Conservation (phyloP, 2,113 vertebrate species). For the Neomonachus schauinslandi region DNA sequence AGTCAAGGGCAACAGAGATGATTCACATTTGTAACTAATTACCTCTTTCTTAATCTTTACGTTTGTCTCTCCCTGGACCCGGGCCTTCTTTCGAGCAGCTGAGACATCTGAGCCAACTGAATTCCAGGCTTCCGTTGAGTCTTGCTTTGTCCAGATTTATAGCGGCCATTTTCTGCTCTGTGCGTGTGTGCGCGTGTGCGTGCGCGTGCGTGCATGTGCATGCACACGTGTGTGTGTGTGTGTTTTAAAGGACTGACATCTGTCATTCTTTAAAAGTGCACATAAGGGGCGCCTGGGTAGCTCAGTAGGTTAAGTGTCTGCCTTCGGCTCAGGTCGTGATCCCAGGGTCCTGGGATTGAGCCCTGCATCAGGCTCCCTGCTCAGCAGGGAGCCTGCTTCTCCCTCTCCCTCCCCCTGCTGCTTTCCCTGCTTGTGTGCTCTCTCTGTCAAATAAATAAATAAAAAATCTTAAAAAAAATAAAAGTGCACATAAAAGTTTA, state of each 20-base stretch:
- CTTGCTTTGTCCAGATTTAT: background rate
- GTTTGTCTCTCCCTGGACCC: background rate
- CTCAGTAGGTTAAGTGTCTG: background rate
- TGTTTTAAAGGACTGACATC: background rate
- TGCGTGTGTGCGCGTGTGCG: background rate
- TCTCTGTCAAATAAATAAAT: background rate
- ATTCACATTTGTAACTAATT: constrained; percentile 58
- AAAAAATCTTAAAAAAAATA: background rate
- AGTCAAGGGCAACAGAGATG: constrained; percentile 11
- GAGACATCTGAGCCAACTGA: constrained; percentile 22
- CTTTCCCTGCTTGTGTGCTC: background rate
- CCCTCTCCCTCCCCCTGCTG: too few species aligned
- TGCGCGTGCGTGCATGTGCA: too few species aligned
- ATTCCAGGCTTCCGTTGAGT: constrained; percentile 46
- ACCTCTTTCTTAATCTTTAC: constrained; percentile 49
- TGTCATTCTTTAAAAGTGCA: constrained; percentile 6
- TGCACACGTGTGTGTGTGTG: too few species aligned
- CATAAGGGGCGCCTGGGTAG: background rate
- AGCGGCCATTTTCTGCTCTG: background rate
- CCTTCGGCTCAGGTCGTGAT: background rate
- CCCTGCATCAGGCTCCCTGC: background rate
- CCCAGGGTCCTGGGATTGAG: background rate
- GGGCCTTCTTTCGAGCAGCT: constrained; percentile 22
- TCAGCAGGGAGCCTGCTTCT: background rate
- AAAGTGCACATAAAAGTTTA: background rate